A percentile compares a stretch with the other conserved stretches of the same genome.
Evolutionary conservation across 92 coral and sea anemone genomes (phyloP).

Genomic region (Parazoanthus darwini): DNA sequence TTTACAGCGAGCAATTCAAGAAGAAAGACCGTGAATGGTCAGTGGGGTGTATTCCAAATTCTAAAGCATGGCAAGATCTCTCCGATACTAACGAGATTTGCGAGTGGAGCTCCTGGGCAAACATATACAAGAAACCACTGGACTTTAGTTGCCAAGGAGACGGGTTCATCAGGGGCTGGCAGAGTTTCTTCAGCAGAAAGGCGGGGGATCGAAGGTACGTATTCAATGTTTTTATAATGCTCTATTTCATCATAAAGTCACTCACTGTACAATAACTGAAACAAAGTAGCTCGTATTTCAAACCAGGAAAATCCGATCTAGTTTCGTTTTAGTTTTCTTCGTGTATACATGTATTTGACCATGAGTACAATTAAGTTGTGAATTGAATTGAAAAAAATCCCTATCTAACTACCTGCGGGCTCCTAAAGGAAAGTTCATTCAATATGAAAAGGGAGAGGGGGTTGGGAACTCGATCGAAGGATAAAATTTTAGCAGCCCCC

Average conservation of each 20-base stretch:
- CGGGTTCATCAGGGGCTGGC: conserved; percentile 22
- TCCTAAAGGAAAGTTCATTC: no score
- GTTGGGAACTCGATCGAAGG: no score
- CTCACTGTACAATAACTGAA: no score
- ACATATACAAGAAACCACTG: neutral
- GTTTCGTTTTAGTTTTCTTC: no score
- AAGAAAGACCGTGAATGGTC: neutral
- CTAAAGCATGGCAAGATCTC: neutral
- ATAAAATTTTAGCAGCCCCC: no score
- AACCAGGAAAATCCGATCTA: no score
- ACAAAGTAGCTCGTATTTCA: no score
- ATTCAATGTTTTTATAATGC: neutral
- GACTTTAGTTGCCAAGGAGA: conserved; percentile 10
- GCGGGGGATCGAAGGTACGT: conserved; percentile 31
- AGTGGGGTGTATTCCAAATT: neutral
- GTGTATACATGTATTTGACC: no score
- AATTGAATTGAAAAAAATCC: no score
- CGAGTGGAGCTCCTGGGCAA: conserved; percentile 19
- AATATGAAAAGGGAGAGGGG: no score
- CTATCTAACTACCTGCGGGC: no score
- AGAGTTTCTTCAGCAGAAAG: conserved; percentile 1
- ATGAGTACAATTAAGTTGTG: no score
- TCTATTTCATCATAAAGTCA: neutral
- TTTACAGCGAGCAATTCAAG: neutral
- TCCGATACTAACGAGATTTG: neutral